Base-by-base conservation (phyloP, 2,888 invertebrate genomes). In the Lasioglossum marginatum region DNA sequence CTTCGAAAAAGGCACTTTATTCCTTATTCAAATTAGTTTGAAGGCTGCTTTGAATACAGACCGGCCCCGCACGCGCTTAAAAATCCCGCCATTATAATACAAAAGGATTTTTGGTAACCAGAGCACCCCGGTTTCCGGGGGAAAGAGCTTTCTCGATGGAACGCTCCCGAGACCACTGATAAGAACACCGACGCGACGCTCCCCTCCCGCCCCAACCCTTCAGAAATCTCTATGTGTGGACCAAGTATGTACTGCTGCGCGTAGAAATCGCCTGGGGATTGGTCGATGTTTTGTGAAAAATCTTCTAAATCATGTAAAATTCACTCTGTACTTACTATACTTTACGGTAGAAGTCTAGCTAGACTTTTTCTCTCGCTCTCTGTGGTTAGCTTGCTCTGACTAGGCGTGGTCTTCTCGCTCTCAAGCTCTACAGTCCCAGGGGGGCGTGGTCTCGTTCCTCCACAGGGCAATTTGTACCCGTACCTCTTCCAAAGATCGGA, bases 21-120 rank as follows among this genome's bases (percentile, higher is more conserved):
- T 93, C 92, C 92, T 93, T 94, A 94, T 94, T 94, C 93, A 94
- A 94, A 94, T 94, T 92, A 92, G 92, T 92, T 91, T 91, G 89
- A 66, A 90, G 84, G 90, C 93, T 92, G 90, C 88, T 94, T 94
- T 93, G 93, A 93, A 93, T 93, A 93, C 93, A 92, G 92, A 88
- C 90, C 86, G 89, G 87, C 91, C 82, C 90, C 88, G 91, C 88
- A 89, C 92, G 89, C 88, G 85, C 84, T 87, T 82, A 91, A 91
- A 92, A 91, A 92, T 92, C 92, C 77, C 85, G 88, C 90, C 92
- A 94, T 94, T 94, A 94, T 90, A 93, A 94, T 94, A 94, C 94
- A 94, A 94, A 93, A 94, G 93, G 93, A 92, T 92, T 93, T 93
- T 86, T 83, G 85, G 82, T 79, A 80, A 77, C 31, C 48, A 23